Evolutionary conservation across 2,113 vertebrate genomes (phyloP).

Genomic region (Asarcornis scutulata): DNA sequence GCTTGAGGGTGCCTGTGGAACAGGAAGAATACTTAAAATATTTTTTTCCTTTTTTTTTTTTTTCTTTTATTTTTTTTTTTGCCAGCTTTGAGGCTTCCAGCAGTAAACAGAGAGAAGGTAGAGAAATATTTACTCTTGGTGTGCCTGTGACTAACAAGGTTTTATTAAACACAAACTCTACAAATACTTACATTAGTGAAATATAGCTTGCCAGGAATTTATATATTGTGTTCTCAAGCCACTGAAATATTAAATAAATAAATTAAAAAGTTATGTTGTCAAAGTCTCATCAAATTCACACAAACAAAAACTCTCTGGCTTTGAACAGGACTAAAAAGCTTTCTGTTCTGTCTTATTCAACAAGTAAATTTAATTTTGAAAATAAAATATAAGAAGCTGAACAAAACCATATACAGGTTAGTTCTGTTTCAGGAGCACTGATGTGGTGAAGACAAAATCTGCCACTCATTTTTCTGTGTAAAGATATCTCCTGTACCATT

Average conservation of each 20-base stretch:
- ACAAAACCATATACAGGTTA: background rate
- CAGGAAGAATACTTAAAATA: background rate
- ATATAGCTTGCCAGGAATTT: background rate
- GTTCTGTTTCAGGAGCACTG: background rate
- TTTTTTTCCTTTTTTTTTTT: background rate
- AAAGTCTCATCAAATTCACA: background rate
- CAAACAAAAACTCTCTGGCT: background rate
- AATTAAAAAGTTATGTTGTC: background rate
- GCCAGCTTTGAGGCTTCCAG: background rate
- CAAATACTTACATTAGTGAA: background rate
- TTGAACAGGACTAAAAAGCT: background rate
- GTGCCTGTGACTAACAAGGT: background rate
- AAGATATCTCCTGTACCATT: background rate
- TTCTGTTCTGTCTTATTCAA: background rate
- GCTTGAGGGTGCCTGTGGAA: background rate
- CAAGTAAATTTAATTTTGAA: background rate
- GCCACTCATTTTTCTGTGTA: background rate
- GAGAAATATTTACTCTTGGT: background rate
- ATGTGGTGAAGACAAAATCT: background rate
- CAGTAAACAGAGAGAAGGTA: background rate
- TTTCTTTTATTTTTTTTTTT: background rate
- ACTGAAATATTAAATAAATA: background rate
- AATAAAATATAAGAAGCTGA: background rate
- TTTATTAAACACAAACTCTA: background rate
- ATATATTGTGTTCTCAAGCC: background rate